These are phyloP conservation scores for Eupithecia centaureata DNA, from an alignment of 2,888 invertebrate species.

Conservation along the genomic window DNA sequence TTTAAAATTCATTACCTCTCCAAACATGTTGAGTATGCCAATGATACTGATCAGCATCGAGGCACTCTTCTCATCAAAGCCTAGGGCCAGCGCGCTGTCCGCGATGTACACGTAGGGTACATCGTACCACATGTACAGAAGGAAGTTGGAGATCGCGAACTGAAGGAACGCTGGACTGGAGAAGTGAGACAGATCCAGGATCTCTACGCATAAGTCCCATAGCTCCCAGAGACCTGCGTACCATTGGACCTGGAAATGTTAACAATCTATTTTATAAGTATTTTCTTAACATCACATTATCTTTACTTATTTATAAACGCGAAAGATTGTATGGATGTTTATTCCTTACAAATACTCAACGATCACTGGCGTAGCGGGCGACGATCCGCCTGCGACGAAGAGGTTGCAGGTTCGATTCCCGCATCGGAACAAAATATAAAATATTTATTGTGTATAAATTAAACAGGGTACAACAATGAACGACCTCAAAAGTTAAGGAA, in stretches of 20 bases:
- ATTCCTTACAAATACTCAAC: too few relatives aligned
- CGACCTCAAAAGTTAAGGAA: too few relatives aligned
- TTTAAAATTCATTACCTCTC: slow-evolving; percentile 86
- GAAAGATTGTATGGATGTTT: too few relatives aligned
- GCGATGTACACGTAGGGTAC: slow-evolving; percentile 96
- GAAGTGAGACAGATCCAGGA: slow-evolving; percentile 92
- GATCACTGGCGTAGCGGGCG: too few relatives aligned
- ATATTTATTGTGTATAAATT: too few relatives aligned
- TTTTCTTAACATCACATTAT: too few relatives aligned
- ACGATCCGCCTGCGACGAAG: too few relatives aligned
- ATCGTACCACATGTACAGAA: slow-evolving; percentile 96
- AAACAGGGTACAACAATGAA: too few relatives aligned
- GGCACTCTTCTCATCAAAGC: slow-evolving; percentile 88
- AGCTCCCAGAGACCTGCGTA: slow-evolving; percentile 90
- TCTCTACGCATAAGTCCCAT: slow-evolving; percentile 89
- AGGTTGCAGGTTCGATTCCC: too few relatives aligned
- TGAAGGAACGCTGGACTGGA: slow-evolving; percentile 88
- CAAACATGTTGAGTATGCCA: slow-evolving; percentile 94
- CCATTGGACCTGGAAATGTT: slow-evolving; percentile 83
- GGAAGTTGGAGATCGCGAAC: slow-evolving; percentile 94
- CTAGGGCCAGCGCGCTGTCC: slow-evolving; percentile 89
- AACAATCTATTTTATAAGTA: background rate
- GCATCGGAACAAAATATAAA: too few relatives aligned
- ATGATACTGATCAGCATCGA: slow-evolving; percentile 94
- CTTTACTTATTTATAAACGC: too few relatives aligned